Percentiles rank a stretch among this genome's conserved stretches.
These are phyloP conservation scores for Caerostris extrusa DNA, from an alignment of 1,140 invertebrate species.

Conservation along the genomic window DNA sequence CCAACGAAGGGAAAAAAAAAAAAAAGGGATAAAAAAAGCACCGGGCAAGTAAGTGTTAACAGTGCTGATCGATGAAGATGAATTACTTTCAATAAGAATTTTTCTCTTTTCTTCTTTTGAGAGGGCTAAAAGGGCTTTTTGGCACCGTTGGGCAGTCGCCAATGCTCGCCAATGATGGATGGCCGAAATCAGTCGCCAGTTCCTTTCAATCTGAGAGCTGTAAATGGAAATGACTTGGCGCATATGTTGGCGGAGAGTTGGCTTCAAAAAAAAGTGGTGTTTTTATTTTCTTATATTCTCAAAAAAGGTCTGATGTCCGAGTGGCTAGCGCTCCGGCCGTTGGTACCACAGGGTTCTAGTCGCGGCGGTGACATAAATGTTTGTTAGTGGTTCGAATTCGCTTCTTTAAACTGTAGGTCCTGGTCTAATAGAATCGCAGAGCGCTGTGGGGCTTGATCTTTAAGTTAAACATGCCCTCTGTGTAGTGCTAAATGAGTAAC, in stretches of 20 bases:
- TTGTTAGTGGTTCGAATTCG: too few relatives aligned
- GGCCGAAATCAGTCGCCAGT: background rate
- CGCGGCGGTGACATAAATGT: too few relatives aligned
- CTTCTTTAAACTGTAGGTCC: too few relatives aligned
- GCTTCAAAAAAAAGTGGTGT: background rate
- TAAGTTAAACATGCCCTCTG: too few relatives aligned
- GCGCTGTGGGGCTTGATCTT: too few relatives aligned
- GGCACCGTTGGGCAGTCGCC: slow-evolving; percentile 40
- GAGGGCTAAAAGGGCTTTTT: slow-evolving; percentile 1
- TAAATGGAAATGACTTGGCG: background rate
- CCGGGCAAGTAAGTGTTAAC: background rate
- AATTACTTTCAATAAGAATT: slow-evolving; percentile 16
- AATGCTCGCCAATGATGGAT: slow-evolving; percentile 46
- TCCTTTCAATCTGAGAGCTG: background rate
- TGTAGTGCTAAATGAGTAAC: too few relatives aligned
- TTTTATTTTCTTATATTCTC: too few relatives aligned
- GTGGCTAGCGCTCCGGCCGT: too few relatives aligned
- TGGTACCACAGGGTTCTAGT: too few relatives aligned
- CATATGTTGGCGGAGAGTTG: background rate
- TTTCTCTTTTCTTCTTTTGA: background rate
- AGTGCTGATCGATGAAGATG: slow-evolving; percentile 62
- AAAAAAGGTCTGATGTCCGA: too few relatives aligned
- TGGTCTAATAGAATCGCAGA: too few relatives aligned
- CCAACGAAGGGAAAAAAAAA: background rate
- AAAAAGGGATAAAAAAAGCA: background rate